Conservation (phyloP, 2,888 invertebrate species). For the Andrena camellia region DNA sequence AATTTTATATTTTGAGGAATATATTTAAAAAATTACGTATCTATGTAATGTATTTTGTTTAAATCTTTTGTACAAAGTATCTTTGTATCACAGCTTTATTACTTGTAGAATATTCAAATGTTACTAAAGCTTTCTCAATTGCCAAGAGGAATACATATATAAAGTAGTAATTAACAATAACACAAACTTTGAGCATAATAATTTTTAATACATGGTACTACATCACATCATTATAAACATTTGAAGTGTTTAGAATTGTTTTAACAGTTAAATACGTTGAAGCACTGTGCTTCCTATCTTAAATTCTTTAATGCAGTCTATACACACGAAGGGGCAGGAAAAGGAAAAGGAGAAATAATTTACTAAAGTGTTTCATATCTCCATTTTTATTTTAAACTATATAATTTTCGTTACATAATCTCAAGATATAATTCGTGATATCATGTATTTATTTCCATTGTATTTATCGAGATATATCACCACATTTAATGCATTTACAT, state of each 20-base stretch:
- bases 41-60: neutral
- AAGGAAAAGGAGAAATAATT: conserved; percentile 25
- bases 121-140: neutral
- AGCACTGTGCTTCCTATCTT: neutral
- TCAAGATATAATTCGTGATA: conserved; percentile 17
- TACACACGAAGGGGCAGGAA: neutral
- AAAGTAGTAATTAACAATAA: neutral
- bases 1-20: neutral
- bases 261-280: neutral
- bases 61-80: neutral
- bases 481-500: conserved; percentile 96
- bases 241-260: neutral
- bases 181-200: too few species aligned
- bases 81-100: neutral
- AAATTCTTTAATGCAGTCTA: neutral
- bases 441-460: conserved; percentile 8
- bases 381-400: conserved; percentile 43
- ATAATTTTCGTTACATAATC: conserved; percentile 41
- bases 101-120: neutral
- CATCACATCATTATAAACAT: too few species aligned
- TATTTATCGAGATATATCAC: conserved; percentile 90
- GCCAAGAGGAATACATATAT: neutral
- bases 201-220: too few species aligned
- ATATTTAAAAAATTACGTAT: neutral
- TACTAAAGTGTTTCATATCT: conserved; percentile 2